These are phyloP conservation scores for Leptodactylus fuscus DNA, from an alignment of 2,113 vertebrate species.

Conservation along the genomic window DNA sequence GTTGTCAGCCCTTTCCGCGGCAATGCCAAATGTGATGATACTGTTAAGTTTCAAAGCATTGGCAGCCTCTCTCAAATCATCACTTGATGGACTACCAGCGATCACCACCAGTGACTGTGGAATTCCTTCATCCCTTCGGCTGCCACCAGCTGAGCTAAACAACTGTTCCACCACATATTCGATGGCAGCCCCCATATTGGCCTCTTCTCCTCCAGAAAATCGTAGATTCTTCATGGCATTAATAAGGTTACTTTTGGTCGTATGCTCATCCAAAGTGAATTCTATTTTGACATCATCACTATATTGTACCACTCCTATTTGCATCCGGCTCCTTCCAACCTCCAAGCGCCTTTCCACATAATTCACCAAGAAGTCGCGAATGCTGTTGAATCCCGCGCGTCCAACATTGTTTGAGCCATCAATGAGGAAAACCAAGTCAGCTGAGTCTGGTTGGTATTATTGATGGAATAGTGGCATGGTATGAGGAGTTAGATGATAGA, in stretches of 20 bases:
- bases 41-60: slow-evolving; percentile 86
- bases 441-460: slow-evolving; percentile 89
- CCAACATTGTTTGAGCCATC: slow-evolving; percentile 98
- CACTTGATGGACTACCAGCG: slow-evolving; percentile 87
- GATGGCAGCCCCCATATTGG: slow-evolving; percentile 89
- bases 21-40: slow-evolving; percentile 83
- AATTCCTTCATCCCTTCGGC: slow-evolving; percentile 89
- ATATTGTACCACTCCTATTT: slow-evolving; percentile 91
- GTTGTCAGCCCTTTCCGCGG: slow-evolving; percentile 78
- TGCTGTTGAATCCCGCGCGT: slow-evolving; percentile 86
- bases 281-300: slow-evolving; percentile 80
- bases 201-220: slow-evolving; percentile 81
- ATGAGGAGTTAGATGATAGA: slow-evolving; percentile 25
- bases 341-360: slow-evolving; percentile 86
- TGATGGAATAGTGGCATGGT: slow-evolving; percentile 63
- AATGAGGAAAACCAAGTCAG: slow-evolving; percentile 99
- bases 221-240: slow-evolving; percentile 83
- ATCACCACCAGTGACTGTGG: slow-evolving; percentile 92
- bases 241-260: slow-evolving; percentile 83
- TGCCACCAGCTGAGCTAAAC: slow-evolving; percentile 84
- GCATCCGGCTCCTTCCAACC: slow-evolving; percentile 86
- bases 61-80: slow-evolving; percentile 85
- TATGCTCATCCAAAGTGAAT: slow-evolving; percentile 87
- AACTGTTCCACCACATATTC: slow-evolving; percentile 85
- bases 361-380: slow-evolving; percentile 91